These are phyloP conservation scores for Drosophila greeni DNA, from an alignment of 2,888 invertebrate genomes.

Conservation along the genomic window DNA sequence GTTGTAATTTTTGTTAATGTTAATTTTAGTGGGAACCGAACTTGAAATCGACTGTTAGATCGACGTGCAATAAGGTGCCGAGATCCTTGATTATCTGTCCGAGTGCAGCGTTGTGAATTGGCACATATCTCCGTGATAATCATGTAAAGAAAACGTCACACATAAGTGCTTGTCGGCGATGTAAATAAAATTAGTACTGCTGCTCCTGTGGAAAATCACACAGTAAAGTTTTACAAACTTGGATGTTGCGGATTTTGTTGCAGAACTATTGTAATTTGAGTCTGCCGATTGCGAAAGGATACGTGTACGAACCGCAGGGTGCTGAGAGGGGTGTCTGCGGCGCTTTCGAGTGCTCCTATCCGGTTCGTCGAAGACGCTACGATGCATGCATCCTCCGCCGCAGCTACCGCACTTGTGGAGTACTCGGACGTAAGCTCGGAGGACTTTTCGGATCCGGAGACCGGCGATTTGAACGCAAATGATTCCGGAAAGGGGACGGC, in stretches of 20 bases:
- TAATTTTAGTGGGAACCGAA: conserved; percentile 55
- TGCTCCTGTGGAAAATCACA: conserved; percentile 46
- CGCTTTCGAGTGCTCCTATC: conserved; percentile 22
- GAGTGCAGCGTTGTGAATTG: not conserved
- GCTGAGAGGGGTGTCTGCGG: conserved; percentile 21
- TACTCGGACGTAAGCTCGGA: conserved; percentile 96
- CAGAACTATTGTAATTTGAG: not conserved
- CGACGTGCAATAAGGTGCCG: conserved; percentile 3
- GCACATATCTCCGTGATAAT: conserved; percentile 25
- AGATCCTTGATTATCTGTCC: not conserved
- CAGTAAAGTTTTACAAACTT: conserved; percentile 47
- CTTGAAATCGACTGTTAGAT: conserved; percentile 9
- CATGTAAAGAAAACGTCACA: conserved; percentile 28
- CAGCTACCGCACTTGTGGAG: conserved; percentile 80
- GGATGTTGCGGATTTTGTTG: not conserved
- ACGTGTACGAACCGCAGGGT: conserved; percentile 8
- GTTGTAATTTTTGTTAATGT: conserved; percentile 71
- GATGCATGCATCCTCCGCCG: conserved; percentile 66
- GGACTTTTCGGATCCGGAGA: conserved; percentile 92
- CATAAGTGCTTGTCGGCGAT: conserved; percentile 45
- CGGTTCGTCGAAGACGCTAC: conserved; percentile 21
- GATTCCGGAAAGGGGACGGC: conserved; percentile 43
- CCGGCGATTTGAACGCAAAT: conserved; percentile 87
- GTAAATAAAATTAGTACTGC: conserved; percentile 53
- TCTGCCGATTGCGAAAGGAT: not conserved